Evolutionary conservation across 37 sponge, comb jelly and placozoan species (phyloP).

Genomic region (Cladorhizidae sp.): DNA sequence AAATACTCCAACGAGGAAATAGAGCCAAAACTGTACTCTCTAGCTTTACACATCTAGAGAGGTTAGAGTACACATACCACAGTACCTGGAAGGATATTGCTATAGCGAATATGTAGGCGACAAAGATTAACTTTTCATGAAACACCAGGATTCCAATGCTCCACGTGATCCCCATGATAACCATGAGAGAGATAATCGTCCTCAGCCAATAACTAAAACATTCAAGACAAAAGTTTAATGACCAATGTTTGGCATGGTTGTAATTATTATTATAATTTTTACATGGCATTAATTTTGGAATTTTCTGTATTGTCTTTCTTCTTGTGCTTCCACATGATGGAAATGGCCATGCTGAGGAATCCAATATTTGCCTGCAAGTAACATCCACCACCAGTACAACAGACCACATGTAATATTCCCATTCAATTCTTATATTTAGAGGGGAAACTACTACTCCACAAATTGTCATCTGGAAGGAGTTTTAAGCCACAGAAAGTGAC

Average conservation of each 20-base stretch:
- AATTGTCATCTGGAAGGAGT: too few species aligned
- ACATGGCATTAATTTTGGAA: not conserved
- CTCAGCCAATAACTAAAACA: conserved; percentile 52
- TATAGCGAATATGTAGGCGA: conserved; percentile 51
- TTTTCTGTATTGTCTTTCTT: not conserved
- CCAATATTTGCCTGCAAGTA: conserved; percentile 44
- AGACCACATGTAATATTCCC: too few species aligned
- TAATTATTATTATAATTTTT: too few species aligned
- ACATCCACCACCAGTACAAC: too few species aligned
- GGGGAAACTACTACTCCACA: too few species aligned
- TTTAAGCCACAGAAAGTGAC: too few species aligned
- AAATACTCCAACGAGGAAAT: too few species aligned
- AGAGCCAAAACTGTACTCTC: too few species aligned
- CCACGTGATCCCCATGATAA: conserved; percentile 66
- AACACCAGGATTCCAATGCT: conserved; percentile 50
- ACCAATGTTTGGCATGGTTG: too few species aligned
- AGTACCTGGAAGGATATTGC: conserved; percentile 47
- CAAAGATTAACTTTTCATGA: conserved; percentile 28
- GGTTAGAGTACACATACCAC: too few species aligned
- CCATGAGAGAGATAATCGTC: conserved; percentile 26
- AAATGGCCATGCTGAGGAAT: conserved; percentile 51
- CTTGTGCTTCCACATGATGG: conserved; percentile 40
- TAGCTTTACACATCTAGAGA: too few species aligned
- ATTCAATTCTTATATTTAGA: too few species aligned
- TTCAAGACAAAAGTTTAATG: not conserved